These are phyloP conservation scores for Tenthredo notha DNA, from an alignment of 2,888 invertebrate genomes.

Conservation along the genomic window DNA sequence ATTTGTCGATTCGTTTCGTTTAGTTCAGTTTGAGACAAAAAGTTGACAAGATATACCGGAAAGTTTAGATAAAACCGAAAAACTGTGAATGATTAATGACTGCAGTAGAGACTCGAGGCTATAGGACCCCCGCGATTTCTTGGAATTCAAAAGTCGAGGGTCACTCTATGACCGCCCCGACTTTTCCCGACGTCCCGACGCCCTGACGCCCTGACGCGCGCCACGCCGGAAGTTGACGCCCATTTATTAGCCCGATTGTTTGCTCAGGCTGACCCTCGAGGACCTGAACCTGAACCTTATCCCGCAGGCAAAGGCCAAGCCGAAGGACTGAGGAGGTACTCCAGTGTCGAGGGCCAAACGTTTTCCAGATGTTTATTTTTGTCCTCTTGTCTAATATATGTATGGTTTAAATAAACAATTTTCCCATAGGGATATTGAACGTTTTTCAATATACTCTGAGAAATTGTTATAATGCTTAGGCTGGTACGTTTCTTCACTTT, in stretches of 20 bases:
- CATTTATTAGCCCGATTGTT: conserved; percentile 60
- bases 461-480: neutral
- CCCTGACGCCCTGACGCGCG: conserved; percentile 43
- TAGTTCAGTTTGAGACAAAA: neutral
- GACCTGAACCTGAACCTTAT: conserved; percentile 57
- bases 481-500: neutral
- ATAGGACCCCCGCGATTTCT: conserved; percentile 43
- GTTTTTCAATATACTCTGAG: neutral
- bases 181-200: conserved; percentile 44
- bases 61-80: neutral
- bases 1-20: neutral
- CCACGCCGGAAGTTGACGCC: conserved; percentile 61
- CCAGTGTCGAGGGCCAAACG: conserved; percentile 38
- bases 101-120: neutral
- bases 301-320: conserved; percentile 48
- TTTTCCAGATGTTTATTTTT: conserved; percentile 72
- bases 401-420: conserved; percentile 19
- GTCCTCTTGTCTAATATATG: conserved; percentile 55
- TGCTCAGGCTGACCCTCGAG: conserved; percentile 67
- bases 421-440: conserved; percentile 6
- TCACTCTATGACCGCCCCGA: neutral
- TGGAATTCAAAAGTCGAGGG: conserved; percentile 21
- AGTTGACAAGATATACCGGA: neutral
- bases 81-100: conserved; percentile 3
- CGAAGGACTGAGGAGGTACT: conserved; percentile 46